These are phyloP conservation scores for Nicator chloris DNA, from an alignment of 2,113 vertebrate genomes.

Conservation along the genomic window DNA sequence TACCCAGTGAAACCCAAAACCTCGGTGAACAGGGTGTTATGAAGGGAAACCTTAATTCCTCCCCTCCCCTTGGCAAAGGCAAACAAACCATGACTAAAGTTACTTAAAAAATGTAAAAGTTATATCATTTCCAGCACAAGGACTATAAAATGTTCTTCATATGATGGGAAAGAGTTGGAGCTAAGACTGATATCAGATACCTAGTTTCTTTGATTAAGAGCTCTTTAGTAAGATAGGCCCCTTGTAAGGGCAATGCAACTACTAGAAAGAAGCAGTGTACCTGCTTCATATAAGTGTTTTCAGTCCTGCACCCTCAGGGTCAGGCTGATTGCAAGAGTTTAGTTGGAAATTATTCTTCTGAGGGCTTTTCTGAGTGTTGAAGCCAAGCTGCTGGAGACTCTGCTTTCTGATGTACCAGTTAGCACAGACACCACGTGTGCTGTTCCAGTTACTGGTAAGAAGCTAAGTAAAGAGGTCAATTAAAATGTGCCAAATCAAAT, in stretches of 20 bases:
- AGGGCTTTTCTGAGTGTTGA: not conserved
- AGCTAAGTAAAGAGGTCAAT: not conserved
- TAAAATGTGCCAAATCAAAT: not conserved
- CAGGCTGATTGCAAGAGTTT: not conserved
- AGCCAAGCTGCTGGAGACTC: not conserved
- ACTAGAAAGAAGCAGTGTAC: not conserved
- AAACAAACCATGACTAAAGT: not conserved
- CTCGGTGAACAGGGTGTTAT: accelerated
- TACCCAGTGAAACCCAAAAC: not conserved
- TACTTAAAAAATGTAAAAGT: not conserved
- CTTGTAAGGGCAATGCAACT: not conserved
- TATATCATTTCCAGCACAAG: not conserved
- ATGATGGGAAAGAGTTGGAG: not conserved
- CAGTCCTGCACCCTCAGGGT: not conserved
- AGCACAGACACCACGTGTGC: not conserved
- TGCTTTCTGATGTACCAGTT: not conserved
- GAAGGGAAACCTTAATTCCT: not conserved
- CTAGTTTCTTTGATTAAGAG: not conserved
- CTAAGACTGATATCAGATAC: not conserved
- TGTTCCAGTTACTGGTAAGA: not conserved
- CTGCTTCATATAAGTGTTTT: not conserved
- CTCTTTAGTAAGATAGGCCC: not conserved
- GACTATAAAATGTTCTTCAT: not conserved
- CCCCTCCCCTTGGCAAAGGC: not conserved
- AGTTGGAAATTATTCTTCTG: not conserved